These are phyloP conservation scores for Drosophila parvula DNA, from an alignment of 1,140 invertebrate genomes.

Conservation along the genomic window DNA sequence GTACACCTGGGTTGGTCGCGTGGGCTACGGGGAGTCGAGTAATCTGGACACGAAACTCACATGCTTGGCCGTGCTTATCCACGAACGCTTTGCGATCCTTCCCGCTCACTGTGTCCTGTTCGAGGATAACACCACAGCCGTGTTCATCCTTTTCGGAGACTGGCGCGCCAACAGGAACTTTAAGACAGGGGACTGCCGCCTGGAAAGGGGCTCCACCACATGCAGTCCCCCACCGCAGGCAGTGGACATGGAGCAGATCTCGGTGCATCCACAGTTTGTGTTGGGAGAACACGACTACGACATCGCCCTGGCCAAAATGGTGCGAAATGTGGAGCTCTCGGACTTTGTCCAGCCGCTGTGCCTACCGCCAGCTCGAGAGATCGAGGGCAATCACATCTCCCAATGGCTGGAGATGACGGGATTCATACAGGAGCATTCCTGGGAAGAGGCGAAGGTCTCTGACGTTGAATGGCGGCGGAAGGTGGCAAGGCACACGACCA, in stretches of 20 bases:
- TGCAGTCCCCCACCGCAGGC: constrained; percentile 10
- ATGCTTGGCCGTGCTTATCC: constrained; percentile 22
- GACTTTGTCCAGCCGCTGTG: constrained; percentile 21
- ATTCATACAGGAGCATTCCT: neutral
- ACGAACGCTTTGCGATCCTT: constrained; percentile 15
- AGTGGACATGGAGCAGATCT: constrained; percentile 19
- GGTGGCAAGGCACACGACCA: constrained; percentile 9
- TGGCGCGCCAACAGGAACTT: neutral
- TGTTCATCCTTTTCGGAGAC: constrained; percentile 14
- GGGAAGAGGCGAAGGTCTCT: neutral
- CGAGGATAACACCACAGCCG: neutral
- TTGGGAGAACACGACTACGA: constrained; percentile 1
- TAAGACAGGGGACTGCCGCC: neutral
- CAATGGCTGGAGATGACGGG: constrained; percentile 18
- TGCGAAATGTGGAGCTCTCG: constrained; percentile 1
- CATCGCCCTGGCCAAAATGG: constrained; percentile 30
- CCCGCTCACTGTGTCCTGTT: constrained; percentile 28
- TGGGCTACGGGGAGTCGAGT: neutral
- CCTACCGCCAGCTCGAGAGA: constrained; percentile 6
- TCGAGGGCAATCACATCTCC: constrained; percentile 10
- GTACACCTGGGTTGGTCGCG: constrained; percentile 36
- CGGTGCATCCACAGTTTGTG: constrained; percentile 26
- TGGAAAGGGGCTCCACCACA: neutral
- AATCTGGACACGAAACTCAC: neutral
- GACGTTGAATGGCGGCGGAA: constrained; percentile 12